Percentiles rank a stretch among this genome's conserved stretches.
phyloP scores from a whole-genome alignment of 2,797 vertebrate genomes.

The Sebastes itinus region DNA sequence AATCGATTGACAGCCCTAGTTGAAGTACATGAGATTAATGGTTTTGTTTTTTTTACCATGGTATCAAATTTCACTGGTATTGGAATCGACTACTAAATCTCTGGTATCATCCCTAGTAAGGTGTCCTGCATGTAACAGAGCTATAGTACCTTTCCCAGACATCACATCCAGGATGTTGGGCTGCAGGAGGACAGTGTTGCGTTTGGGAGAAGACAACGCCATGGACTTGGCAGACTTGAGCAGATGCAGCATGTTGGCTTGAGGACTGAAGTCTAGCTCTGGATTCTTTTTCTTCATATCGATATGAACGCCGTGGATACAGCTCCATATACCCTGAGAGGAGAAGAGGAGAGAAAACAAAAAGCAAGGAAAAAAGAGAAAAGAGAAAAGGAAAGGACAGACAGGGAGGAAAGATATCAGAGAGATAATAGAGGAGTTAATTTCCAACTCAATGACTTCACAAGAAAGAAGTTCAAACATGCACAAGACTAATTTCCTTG shows the following conservation, averaged over 20 bases:
- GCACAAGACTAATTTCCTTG: slow-evolving; percentile 42
- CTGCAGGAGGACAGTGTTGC: slow-evolving; percentile 80
- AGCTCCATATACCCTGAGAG: slow-evolving; percentile 96
- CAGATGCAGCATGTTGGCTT: slow-evolving; percentile 97
- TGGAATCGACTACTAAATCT: not conserved
- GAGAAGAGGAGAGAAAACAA: not conserved
- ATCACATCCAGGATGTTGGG: slow-evolving; percentile 88
- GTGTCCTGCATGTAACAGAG: not conserved
- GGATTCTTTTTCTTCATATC: slow-evolving; percentile 96
- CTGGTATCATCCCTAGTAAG: not conserved
- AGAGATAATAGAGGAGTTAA: slow-evolving; percentile 29
- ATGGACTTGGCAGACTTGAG: slow-evolving; percentile 95
- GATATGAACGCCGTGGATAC: slow-evolving; percentile 97
- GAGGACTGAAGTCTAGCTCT: slow-evolving; percentile 92
- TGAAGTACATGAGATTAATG: too few species aligned
- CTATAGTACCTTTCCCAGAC: slow-evolving; percentile 86
- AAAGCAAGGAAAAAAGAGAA: not conserved
- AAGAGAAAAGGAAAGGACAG: not conserved
- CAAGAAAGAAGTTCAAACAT: slow-evolving; percentile 26
- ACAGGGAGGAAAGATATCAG: not conserved
- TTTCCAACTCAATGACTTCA: slow-evolving; percentile 35
- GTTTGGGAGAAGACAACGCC: slow-evolving; percentile 93
- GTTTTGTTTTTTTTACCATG: too few species aligned
- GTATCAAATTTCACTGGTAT: not conserved
- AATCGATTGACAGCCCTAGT: too few species aligned